These are phyloP conservation scores for Podargus strigoides DNA, from an alignment of 2,797 vertebrate species.

Conservation along the genomic window DNA sequence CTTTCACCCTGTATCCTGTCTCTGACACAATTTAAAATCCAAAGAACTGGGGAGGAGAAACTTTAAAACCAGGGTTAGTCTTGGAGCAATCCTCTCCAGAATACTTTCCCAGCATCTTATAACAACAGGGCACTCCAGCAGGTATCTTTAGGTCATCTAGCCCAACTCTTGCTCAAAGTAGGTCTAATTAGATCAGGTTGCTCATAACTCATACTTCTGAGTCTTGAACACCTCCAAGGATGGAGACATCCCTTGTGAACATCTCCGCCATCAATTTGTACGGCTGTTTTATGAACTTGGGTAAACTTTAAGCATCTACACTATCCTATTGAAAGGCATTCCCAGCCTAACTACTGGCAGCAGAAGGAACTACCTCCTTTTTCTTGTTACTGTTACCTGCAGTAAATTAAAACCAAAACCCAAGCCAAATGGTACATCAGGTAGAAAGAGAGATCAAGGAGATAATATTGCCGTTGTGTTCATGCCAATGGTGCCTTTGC, in stretches of 20 bases:
- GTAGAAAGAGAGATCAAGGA: background rate
- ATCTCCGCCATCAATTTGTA: background rate
- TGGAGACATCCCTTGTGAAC: background rate
- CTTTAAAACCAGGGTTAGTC: background rate
- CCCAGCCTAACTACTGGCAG: background rate
- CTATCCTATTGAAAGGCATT: background rate
- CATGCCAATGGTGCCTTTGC: background rate
- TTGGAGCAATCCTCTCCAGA: background rate
- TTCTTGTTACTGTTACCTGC: background rate
- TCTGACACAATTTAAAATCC: background rate
- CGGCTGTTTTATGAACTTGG: background rate
- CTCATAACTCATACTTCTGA: background rate
- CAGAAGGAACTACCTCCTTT: background rate
- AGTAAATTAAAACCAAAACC: background rate
- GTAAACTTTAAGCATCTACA: background rate
- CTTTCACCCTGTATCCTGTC: background rate
- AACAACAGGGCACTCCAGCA: accelerated
- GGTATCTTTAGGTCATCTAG: background rate
- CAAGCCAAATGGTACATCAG: background rate
- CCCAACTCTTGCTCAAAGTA: background rate
- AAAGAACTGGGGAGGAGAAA: background rate
- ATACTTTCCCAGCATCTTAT: background rate
- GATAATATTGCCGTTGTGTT: background rate
- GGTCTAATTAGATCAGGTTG: background rate
- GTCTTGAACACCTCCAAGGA: background rate